Evolutionary conservation across 2,888 invertebrate genomes (phyloP).

Genomic region (Eilema caniola): DNA sequence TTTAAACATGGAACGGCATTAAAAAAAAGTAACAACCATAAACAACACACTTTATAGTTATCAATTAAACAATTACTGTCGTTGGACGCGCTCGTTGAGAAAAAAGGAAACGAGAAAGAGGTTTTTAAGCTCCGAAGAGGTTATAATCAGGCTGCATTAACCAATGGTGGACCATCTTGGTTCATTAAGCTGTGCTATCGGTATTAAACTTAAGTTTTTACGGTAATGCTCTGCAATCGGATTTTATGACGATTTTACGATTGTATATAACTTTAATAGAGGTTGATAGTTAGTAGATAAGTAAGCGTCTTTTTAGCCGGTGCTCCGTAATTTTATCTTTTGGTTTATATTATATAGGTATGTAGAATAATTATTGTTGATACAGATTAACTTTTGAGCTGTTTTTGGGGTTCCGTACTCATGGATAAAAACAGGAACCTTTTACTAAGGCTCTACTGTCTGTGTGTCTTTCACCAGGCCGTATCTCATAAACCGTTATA

Average conservation of each 20-base stretch:
- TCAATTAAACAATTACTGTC: constrained; percentile 55
- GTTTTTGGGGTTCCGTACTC: constrained; percentile 21
- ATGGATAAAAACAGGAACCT: too few species aligned
- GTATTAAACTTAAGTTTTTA: constrained; percentile 40
- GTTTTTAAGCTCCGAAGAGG: constrained; percentile 38
- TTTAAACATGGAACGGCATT: constrained; percentile 34
- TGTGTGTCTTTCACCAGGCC: too few species aligned
- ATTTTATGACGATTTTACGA: constrained; percentile 48
- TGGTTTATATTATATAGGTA: not conserved
- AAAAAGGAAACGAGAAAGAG: constrained; percentile 24
- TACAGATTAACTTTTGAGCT: constrained; percentile 4
- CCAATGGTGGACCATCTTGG: constrained; percentile 36
- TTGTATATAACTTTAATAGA: constrained; percentile 15
- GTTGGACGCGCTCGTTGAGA: constrained; percentile 26
- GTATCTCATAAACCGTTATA: too few species aligned
- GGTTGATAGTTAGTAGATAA: constrained; percentile 7
- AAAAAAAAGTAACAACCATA: constrained; percentile 37
- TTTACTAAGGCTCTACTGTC: too few species aligned
- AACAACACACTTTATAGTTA: constrained; percentile 45
- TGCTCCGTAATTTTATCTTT: not conserved
- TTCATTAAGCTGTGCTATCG: constrained; percentile 39
- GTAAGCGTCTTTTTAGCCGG: constrained; percentile 7
- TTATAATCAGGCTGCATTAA: constrained; percentile 38
- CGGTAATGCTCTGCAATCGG: constrained; percentile 25
- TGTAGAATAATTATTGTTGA: not conserved